Evolutionary conservation across 2,113 vertebrate species (phyloP).

Genomic region (Ciconia stormi): DNA sequence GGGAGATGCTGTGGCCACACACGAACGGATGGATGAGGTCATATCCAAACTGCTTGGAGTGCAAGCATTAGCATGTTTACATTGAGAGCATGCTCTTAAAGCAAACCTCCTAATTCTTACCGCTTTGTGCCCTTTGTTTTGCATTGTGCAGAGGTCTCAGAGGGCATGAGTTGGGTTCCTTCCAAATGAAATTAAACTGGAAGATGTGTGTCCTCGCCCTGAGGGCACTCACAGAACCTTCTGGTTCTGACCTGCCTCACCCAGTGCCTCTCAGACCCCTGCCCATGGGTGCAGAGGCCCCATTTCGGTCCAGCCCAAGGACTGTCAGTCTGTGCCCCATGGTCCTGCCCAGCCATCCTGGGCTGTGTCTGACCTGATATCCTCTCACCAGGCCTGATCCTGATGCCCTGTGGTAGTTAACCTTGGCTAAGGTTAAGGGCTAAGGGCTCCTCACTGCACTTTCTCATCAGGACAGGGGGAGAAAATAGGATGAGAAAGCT

Average conservation of each 20-base stretch:
- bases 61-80: background rate
- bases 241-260: background rate
- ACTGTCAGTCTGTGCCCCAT: background rate
- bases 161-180: background rate
- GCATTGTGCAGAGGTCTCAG: background rate
- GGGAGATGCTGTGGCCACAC: background rate
- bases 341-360: background rate
- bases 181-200: background rate
- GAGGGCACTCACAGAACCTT: background rate
- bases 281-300: background rate
- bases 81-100: fast-evolving
- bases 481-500: background rate
- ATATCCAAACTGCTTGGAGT: background rate
- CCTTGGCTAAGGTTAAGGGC: background rate
- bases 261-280: background rate
- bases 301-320: background rate
- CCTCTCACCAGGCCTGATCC: background rate
- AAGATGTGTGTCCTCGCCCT: background rate
- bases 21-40: background rate
- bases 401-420: background rate
- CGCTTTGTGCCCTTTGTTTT: background rate
- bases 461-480: background rate
- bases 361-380: background rate
- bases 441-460: background rate
- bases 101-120: background rate